A percentile compares a stretch with the other conserved stretches of the same genome.
Conservation (phyloP, 2,888 invertebrate species). For the Eilema sororculum region DNA sequence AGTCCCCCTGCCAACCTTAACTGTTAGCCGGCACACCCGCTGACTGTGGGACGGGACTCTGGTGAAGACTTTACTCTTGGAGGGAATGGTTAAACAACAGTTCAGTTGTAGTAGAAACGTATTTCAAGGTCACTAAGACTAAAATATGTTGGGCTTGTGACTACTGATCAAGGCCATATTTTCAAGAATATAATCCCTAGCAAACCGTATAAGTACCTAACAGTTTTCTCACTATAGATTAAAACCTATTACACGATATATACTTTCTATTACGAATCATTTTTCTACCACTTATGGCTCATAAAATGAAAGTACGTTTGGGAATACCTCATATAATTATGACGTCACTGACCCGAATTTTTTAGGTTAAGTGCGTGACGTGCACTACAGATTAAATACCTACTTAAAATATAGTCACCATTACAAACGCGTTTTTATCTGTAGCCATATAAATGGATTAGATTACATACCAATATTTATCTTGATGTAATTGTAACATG, state of each 20-base stretch:
- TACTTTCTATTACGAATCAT: neutral
- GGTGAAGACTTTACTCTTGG: neutral
- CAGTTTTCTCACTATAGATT: neutral
- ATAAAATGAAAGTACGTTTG: conserved; percentile 19
- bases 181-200: too few relatives aligned
- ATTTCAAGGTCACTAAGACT: too few relatives aligned
- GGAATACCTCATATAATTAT: conserved; percentile 22
- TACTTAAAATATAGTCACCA: conserved; percentile 10
- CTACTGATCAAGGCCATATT: too few relatives aligned
- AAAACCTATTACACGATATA: neutral
- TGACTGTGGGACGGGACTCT: neutral
- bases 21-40: neutral
- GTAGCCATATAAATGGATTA: conserved; percentile 1
- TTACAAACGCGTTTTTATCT: conserved; percentile 11
- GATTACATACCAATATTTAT: conserved; percentile 13
- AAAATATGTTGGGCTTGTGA: too few relatives aligned
- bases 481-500: conserved; percentile 7
- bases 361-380: conserved; percentile 17
- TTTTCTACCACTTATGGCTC: conserved; percentile 9
- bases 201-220: neutral
- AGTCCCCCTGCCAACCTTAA: neutral
- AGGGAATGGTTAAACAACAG: too few relatives aligned
- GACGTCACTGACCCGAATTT: conserved; percentile 32
- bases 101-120: too few relatives aligned
- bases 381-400: neutral